Conservation (phyloP, 2,888 invertebrate species). For the Pteria penguin region DNA sequence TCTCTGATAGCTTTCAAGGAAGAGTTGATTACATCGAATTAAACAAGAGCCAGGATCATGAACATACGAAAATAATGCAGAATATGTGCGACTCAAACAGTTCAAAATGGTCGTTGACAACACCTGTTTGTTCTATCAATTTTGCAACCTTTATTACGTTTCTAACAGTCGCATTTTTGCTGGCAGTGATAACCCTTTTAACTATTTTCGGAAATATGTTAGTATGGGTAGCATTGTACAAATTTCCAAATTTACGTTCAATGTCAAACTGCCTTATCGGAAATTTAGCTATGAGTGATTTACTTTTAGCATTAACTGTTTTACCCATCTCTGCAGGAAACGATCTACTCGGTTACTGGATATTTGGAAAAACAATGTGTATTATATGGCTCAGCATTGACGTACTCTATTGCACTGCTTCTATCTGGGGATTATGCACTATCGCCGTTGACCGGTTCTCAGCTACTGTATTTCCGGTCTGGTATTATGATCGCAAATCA, state of each 20-base stretch:
- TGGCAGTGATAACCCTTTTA: conserved; percentile 73
- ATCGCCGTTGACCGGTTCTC: conserved; percentile 80
- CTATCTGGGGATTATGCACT: conserved; percentile 80
- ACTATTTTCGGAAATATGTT: conserved; percentile 78
- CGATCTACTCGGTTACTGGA: conserved; percentile 79
- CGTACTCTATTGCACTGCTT: conserved; percentile 80
- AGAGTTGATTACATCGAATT: neutral
- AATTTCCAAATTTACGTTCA: conserved; percentile 74
- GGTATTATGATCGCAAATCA: conserved; percentile 78
- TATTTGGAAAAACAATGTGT: conserved; percentile 77
- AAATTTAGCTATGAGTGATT: conserved; percentile 79
- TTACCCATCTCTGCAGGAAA: conserved; percentile 78
- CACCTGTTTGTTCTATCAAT: conserved; percentile 67
- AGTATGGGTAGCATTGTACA: conserved; percentile 76
- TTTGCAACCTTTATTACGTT: conserved; percentile 62
- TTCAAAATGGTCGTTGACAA: conserved; percentile 59
- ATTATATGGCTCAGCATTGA: conserved; percentile 77
- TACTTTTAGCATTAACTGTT: conserved; percentile 78
- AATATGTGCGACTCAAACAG: conserved; percentile 18
- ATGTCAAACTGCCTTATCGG: conserved; percentile 80
- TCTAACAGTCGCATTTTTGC: conserved; percentile 69
- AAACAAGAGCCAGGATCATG: neutral
- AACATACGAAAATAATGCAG: too few species aligned
- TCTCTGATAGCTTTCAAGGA: neutral
- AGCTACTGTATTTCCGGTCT: conserved; percentile 80